A percentile compares a stretch with the other conserved stretches of the same genome.
These are phyloP conservation scores for Lamellibrachia columna DNA, from an alignment of 2,888 invertebrate species.

Conservation along the genomic window DNA sequence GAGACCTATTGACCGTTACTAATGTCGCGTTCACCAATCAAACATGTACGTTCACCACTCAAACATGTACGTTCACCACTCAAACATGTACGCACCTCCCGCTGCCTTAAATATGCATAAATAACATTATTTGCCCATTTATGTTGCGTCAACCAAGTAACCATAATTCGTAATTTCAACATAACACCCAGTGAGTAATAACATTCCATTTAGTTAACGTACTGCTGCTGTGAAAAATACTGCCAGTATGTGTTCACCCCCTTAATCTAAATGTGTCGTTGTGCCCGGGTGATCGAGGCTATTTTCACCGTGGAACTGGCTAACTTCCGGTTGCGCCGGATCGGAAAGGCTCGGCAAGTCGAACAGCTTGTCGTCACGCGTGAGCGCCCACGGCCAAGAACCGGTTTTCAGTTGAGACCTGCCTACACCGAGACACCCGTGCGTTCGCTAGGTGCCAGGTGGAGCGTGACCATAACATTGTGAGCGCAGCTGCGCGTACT, in stretches of 20 bases:
- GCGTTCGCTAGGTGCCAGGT: not conserved
- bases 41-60: not conserved
- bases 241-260: not conserved
- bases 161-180: not conserved
- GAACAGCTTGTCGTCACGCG: slow-evolving; percentile 6
- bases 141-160: not conserved
- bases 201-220: not conserved
- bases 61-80: not conserved
- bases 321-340: not conserved
- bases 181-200: not conserved
- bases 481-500: not conserved
- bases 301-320: not conserved
- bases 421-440: not conserved
- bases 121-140: not conserved
- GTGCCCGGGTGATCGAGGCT: not conserved
- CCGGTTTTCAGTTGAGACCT: slow-evolving; percentile 3
- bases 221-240: not conserved
- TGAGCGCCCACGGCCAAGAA: not conserved
- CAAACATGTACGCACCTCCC: not conserved
- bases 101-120: not conserved
- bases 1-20: not conserved
- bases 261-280: not conserved
- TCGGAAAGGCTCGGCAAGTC: not conserved
- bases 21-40: not conserved
- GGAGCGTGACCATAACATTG: slow-evolving; percentile 2